Evolutionary conservation across 2,888 invertebrate genomes (phyloP).

Genomic region (Eumerus sabulonum): DNA sequence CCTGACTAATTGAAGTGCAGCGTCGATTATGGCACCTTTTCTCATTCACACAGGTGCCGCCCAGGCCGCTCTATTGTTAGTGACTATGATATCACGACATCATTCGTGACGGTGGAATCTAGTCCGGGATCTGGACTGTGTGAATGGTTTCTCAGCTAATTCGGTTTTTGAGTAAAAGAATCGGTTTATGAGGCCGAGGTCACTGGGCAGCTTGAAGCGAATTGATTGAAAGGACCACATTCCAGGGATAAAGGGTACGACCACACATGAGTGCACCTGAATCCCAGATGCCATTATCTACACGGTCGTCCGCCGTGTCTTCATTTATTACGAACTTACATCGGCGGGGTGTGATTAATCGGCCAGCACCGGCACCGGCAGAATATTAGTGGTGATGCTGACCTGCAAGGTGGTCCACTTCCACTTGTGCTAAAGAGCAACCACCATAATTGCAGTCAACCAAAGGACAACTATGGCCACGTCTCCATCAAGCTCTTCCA

Average conservation of each 20-base stretch:
- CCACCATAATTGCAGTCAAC: conserved; percentile 54
- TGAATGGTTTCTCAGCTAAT: conserved; percentile 60
- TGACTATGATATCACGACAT: conserved; percentile 26
- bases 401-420: conserved; percentile 58
- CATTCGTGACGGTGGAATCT: conserved; percentile 36
- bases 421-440: conserved; percentile 47
- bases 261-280: too few species aligned
- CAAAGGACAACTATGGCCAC: conserved; percentile 50
- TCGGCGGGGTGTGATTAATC: conserved; percentile 55
- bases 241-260: too few species aligned
- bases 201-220: too few species aligned
- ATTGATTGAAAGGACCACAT: too few species aligned
- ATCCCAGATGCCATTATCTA: neutral
- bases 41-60: conserved; percentile 50
- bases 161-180: conserved; percentile 50
- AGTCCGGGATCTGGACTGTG: conserved; percentile 17
- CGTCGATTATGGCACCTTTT: conserved; percentile 54
- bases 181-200: conserved; percentile 42
- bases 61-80: conserved; percentile 4
- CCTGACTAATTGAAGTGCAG: conserved; percentile 63
- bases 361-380: conserved; percentile 14
- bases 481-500: conserved; percentile 47
- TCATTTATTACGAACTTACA: conserved; percentile 51
- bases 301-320: conserved; percentile 11
- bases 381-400: conserved; percentile 51